Percentiles rank a stretch among this genome's conserved stretches.
Evolutionary conservation across 2,888 invertebrate species (phyloP).

Genomic region (Pardosa pseudoannulata): DNA sequence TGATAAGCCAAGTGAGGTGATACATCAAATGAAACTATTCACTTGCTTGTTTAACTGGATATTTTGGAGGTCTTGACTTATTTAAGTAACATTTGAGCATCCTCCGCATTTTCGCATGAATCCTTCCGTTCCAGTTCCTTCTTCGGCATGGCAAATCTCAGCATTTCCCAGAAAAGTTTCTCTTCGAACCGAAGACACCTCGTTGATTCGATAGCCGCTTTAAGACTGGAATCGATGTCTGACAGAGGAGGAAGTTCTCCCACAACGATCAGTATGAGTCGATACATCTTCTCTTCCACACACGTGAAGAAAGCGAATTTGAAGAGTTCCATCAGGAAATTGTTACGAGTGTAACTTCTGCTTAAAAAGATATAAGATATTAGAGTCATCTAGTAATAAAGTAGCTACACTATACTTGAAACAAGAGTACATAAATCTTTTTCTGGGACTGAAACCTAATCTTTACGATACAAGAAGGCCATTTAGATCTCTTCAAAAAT

Average conservation of each 20-base stretch:
- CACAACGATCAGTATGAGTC: slow-evolving; percentile 36
- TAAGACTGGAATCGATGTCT: slow-evolving; percentile 20
- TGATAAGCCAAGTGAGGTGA: too few relatives aligned
- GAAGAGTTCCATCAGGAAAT: slow-evolving; percentile 31
- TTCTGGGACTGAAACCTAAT: too few relatives aligned
- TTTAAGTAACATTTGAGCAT: too few relatives aligned
- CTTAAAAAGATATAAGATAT: not conserved
- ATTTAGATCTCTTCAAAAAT: too few relatives aligned
- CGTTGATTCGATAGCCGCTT: slow-evolving; percentile 29
- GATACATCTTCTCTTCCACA: slow-evolving; percentile 34
- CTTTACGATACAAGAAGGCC: too few relatives aligned
- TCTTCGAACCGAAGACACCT: slow-evolving; percentile 25
- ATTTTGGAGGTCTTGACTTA: too few relatives aligned
- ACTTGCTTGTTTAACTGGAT: too few relatives aligned
- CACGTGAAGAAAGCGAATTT: not conserved
- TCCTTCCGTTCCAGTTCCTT: too few relatives aligned
- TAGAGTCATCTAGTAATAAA: not conserved
- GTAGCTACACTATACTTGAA: too few relatives aligned
- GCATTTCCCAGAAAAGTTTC: slow-evolving; percentile 57
- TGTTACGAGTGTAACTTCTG: slow-evolving; percentile 33
- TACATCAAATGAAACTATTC: too few relatives aligned
- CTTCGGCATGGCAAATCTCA: slow-evolving; percentile 48
- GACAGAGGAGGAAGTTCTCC: not conserved
- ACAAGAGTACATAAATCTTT: too few relatives aligned
- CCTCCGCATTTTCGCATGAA: too few relatives aligned